Base-by-base conservation (phyloP, 2,113 vertebrate genomes). In the Myrmecophaga tridactyla region DNA sequence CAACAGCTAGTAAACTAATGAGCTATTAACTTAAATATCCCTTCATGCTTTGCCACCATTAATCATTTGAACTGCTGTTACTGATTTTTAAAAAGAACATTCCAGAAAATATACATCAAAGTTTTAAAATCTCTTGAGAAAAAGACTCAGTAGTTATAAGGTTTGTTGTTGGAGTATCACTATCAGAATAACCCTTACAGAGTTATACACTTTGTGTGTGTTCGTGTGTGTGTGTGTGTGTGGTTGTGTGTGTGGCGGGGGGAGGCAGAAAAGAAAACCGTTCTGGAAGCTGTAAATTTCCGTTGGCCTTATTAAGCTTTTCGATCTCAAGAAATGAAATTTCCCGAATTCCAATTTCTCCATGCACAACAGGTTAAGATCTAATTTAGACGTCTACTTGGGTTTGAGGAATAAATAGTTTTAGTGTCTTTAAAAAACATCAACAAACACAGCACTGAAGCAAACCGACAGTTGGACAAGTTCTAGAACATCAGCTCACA, bases 401-500 rank as follows among this genome's bases (percentile, higher is more conserved):
- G 36, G 56, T 62, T 78, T 94, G 89, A 92, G 94, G 90, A 69
- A 67, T 77, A 93, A 48, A 94, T 14, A 67, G 7, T 4, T 76
- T 95, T 92, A 90, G n/a, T 76, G 43, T 27, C 58, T 96, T 91
- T n/a, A n/a, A 14, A 90, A 86, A 21, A 90, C 95, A 67, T n/a
- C n/a, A n/a, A n/a, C 89, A 92, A 96, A 96, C 96, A 96, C 91
- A 73, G 87, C 92, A 53, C 12, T 94, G 53, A 97, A 97, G 53
- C 94, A 96, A 97, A 96, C 62, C 15, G 18, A 97, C 94, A 94
- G 60, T 53, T 34, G 82, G 60, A 86, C 95, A 93, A 89, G 62
- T 89, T 94, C 97, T 89, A 96, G 97, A 97, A 78, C 39, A 81
- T 83, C 93, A 93, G 94, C 90, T 82, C 95, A 97, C 80, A 86